Evolutionary conservation across 2,113 vertebrate species (phyloP).

Genomic region (Calyptommatus sinebrachiatus): DNA sequence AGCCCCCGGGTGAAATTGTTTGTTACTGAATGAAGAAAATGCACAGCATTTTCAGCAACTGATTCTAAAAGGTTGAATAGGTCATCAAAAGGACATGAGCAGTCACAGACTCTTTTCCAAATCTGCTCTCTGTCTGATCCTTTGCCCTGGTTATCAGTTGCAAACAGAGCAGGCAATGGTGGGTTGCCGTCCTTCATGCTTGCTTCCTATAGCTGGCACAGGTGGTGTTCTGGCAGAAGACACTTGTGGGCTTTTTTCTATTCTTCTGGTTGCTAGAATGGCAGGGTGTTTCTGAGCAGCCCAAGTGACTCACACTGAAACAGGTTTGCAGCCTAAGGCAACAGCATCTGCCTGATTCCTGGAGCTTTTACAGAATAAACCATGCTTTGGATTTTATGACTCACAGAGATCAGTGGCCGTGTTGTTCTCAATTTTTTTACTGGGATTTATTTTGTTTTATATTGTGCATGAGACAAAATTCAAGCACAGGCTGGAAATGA

Average conservation of each 20-base stretch:
- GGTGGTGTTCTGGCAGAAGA: rapidly evolving
- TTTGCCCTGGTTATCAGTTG: rapidly evolving
- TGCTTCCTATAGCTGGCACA: not conserved
- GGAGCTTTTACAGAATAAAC: rapidly evolving
- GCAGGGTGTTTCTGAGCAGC: rapidly evolving
- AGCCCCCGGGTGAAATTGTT: too few species aligned
- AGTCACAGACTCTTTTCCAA: not conserved
- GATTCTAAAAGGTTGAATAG: not conserved
- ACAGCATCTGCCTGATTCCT: rapidly evolving
- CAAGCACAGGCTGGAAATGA: not conserved
- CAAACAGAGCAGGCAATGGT: not conserved
- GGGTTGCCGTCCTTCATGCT: rapidly evolving
- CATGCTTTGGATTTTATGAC: not conserved
- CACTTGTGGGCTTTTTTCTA: not conserved
- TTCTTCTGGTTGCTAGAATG: not conserved
- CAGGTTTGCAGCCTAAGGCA: not conserved
- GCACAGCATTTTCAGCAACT: not conserved
- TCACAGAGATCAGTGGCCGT: not conserved
- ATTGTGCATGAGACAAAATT: not conserved
- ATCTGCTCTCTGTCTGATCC: rapidly evolving
- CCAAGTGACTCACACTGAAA: rapidly evolving
- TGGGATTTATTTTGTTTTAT: not conserved
- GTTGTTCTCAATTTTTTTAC: rapidly evolving
- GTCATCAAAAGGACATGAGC: not conserved
- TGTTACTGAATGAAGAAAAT: not conserved